Percentiles rank a stretch among this genome's conserved stretches.
Conservation (phyloP, 2,888 invertebrate species). For the Hybos culiciformis region DNA sequence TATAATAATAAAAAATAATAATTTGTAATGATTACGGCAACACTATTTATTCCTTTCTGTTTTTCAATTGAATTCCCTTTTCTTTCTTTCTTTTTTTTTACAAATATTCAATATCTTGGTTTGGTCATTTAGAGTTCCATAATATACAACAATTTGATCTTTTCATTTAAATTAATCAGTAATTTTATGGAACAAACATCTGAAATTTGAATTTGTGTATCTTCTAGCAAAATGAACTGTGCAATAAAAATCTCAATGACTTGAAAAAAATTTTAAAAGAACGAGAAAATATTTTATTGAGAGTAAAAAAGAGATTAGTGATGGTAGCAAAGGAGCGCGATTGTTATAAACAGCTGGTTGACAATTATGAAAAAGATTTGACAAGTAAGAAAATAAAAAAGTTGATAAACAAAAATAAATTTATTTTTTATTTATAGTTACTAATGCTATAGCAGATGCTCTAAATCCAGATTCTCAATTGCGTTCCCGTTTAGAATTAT, state of each 20-base stretch:
- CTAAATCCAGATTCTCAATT: conserved; percentile 36
- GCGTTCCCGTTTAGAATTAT: conserved; percentile 50
- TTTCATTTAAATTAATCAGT: too few relatives aligned
- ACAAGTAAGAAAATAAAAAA: conserved; percentile 32
- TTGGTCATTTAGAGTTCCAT: too few relatives aligned
- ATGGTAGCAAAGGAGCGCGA: conserved; percentile 61
- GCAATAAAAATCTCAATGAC: conserved; percentile 46
- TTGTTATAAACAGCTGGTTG: conserved; percentile 64
- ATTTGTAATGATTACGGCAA: too few relatives aligned
- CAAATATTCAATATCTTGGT: too few relatives aligned
- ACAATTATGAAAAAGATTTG: conserved; percentile 70
- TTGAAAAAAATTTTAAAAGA: conserved; percentile 48
- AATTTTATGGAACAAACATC: too few relatives aligned
- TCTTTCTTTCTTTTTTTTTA: too few relatives aligned
- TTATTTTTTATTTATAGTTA: conserved; percentile 7
- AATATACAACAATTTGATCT: too few relatives aligned
- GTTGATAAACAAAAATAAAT: neutral
- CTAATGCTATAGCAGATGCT: conserved; percentile 18
- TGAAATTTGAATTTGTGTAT: conserved; percentile 4
- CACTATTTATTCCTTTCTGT: too few relatives aligned
- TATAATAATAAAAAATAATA: too few relatives aligned
- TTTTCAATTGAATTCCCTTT: too few relatives aligned
- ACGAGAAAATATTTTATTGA: conserved; percentile 52
- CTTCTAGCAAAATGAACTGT: conserved; percentile 45
- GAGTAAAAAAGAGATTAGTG: conserved; percentile 58